These are phyloP conservation scores for Setophaga kirtlandii DNA, from an alignment of 2,113 vertebrate species.

Conservation along the genomic window DNA sequence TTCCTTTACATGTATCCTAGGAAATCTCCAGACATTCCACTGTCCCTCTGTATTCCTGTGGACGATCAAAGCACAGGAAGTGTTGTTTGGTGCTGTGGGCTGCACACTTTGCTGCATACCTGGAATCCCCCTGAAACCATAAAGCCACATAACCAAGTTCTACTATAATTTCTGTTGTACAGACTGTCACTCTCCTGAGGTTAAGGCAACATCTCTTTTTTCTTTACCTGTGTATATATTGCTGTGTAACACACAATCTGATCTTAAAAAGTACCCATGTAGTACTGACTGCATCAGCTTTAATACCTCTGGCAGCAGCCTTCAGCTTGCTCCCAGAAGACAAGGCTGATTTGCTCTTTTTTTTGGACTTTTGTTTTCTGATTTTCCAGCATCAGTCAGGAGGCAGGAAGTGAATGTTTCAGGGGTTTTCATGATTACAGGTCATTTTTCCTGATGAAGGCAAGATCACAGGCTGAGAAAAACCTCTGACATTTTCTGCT, in stretches of 20 bases:
- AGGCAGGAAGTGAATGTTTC: background rate
- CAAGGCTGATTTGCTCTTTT: background rate
- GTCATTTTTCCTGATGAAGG: background rate
- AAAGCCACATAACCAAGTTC: background rate
- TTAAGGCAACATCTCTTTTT: background rate
- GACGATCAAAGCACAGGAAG: accelerated
- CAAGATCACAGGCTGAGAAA: background rate
- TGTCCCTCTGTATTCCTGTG: background rate
- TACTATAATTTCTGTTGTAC: background rate
- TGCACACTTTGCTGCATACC: accelerated
- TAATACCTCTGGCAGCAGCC: background rate
- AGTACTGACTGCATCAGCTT: background rate
- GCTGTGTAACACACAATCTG: background rate
- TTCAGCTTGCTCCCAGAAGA: background rate
- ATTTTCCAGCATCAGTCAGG: background rate
- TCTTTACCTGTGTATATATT: background rate
- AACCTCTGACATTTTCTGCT: background rate
- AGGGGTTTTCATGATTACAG: background rate
- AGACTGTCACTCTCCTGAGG: background rate
- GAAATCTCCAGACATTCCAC: background rate
- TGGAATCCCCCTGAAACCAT: background rate
- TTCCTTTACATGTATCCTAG: background rate
- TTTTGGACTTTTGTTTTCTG: background rate
- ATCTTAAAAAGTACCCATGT: background rate
- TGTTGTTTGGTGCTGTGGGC: background rate